Base-by-base conservation (phyloP, 2,113 vertebrate species). In the Anhinga anhinga region DNA sequence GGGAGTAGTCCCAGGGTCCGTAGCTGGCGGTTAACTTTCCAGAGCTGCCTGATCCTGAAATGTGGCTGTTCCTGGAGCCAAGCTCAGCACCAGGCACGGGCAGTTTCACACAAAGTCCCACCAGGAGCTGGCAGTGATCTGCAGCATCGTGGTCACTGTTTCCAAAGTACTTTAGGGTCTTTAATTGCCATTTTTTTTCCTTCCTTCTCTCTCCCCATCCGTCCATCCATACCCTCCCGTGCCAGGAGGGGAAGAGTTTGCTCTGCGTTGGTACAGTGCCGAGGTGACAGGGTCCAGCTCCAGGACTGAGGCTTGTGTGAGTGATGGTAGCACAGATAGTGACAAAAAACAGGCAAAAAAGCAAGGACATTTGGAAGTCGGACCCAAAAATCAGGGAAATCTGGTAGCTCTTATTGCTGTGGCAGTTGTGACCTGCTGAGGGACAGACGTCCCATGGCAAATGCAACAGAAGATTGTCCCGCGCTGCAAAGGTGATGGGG, bases 41-140 rank as follows among this genome's bases (percentile, higher is more conserved):
- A 4, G 40, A 70, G 69, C 34, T 89, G 61, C 38, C 61, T n/a
- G 27, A 34, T 63, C 40, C 82, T 19, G 0, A 72, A 80, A n/a
- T 0, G 4, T 3, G 6, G 11, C 76, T 0, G 0, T 19, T 56
- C 38, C 44, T 45, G 47, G 29, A 26, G 44, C 20, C 4, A 14
- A 42, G 63, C 4, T 20, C 38, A 42, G 61, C 53, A 36, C 13
- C 36, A 34, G 34, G 29, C 30, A 22, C 15, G 4, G 4, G 53
- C 11, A 32, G 27, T 44, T 25, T 58, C 73, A 17, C 23, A 11
- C 1, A 0, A 14, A 66, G 40, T 32, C 45, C 10, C 25, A 8
- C 5, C 36, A 12, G 70, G 62, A 80, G 56, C 49, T 84, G 55
- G 22, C 38, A 25, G 71, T 14, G 62, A 40, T 38, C 45, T 53